Evolutionary conservation across 2,797 vertebrate genomes (phyloP).

Genomic region (Allobates femoralis): DNA sequence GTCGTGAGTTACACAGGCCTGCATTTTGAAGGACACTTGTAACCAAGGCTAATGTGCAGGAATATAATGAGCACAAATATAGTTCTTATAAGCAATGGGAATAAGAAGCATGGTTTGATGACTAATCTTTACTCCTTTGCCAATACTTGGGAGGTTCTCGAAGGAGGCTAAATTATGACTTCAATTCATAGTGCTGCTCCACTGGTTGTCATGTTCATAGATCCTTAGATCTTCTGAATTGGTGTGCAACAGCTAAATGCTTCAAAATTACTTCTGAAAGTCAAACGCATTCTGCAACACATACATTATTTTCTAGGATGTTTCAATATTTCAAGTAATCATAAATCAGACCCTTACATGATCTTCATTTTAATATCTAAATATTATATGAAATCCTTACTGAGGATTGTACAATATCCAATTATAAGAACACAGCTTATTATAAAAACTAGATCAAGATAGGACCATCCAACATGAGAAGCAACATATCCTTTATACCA

Average conservation of each 20-base stretch:
- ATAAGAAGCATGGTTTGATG: background rate
- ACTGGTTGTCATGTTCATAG: background rate
- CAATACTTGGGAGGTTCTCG: background rate
- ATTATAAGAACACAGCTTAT: background rate
- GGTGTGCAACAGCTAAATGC: background rate
- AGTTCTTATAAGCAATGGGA: background rate
- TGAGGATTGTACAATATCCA: background rate
- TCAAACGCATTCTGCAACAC: background rate
- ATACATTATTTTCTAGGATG: background rate
- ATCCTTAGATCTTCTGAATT: no score
- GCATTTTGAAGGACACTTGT: slow-evolving; percentile 17
- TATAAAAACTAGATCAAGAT: background rate
- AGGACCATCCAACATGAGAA: background rate
- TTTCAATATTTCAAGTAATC: background rate
- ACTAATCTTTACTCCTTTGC: background rate
- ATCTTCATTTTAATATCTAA: background rate
- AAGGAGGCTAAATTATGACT: background rate
- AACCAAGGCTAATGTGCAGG: slow-evolving; percentile 1
- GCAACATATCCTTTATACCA: background rate
- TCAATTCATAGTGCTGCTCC: background rate
- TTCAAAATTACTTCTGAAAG: background rate
- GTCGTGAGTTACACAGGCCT: background rate
- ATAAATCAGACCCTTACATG: background rate
- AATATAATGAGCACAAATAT: slow-evolving; percentile 6
- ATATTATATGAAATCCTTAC: background rate